phyloP scores from a whole-genome alignment of 1,140 invertebrate genomes.

The Heliconius congener region DNA sequence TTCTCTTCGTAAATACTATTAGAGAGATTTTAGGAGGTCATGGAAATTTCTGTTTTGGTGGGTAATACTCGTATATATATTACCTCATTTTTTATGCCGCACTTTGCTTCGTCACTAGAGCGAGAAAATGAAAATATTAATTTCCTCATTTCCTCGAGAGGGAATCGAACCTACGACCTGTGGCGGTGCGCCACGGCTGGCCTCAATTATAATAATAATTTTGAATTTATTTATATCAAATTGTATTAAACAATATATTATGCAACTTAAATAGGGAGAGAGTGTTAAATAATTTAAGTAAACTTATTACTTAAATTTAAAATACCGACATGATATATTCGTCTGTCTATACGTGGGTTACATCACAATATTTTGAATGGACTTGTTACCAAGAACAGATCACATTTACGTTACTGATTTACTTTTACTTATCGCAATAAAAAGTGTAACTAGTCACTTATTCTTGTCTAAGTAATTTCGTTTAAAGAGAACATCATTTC shows the following conservation, averaged over 20 bases:
- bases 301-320: background rate
- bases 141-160: too few relatives aligned
- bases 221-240: background rate
- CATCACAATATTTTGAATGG: background rate
- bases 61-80: background rate
- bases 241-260: background rate
- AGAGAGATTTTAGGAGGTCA: constrained; percentile 21
- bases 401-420: background rate
- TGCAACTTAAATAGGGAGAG: background rate
- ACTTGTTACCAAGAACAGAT: background rate
- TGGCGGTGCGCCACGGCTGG: too few relatives aligned
- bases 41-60: background rate
- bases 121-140: too few relatives aligned
- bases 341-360: background rate
- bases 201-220: too few relatives aligned
- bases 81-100: background rate
- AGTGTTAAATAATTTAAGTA: background rate
- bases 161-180: too few relatives aligned
- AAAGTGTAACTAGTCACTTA: background rate
- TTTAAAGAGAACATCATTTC: background rate
- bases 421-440: background rate
- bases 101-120: too few relatives aligned
- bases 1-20: constrained; percentile 46
- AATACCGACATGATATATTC: background rate
- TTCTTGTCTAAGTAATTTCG: background rate